Percentiles rank a stretch among this genome's conserved stretches.
Conservation (phyloP, 1,140 invertebrate species). For the Himalopsyche phryganea region DNA sequence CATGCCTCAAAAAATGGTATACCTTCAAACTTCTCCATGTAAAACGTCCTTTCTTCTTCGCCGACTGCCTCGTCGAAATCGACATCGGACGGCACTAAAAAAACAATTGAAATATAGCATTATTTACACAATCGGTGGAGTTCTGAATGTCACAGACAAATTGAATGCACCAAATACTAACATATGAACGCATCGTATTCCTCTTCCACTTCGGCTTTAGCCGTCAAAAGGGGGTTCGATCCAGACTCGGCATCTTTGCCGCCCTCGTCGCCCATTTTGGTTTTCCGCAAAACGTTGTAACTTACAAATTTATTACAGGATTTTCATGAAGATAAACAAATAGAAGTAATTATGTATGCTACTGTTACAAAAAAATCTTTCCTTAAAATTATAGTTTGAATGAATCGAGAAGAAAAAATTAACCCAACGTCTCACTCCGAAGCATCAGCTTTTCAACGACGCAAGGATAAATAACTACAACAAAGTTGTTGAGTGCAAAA, state of each 20-base stretch:
- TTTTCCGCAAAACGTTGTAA: neutral
- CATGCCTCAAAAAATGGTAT: neutral
- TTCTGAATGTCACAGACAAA: neutral
- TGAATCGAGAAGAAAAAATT: neutral
- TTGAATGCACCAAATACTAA: neutral
- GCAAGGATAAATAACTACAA: neutral
- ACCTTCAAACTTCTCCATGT: slow-evolving; percentile 35
- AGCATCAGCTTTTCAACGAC: neutral
- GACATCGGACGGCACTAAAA: slow-evolving; percentile 44
- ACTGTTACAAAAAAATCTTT: slow-evolving; percentile 4
- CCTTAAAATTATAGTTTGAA: slow-evolving; percentile 3
- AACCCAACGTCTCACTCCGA: neutral
- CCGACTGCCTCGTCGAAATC: slow-evolving; percentile 53
- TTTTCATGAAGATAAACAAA: neutral
- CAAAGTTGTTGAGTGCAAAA: too few species aligned
- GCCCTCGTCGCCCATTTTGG: slow-evolving; percentile 21
- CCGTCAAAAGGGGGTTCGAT: slow-evolving; percentile 3
- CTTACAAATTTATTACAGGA: neutral
- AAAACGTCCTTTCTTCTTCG: slow-evolving; percentile 51
- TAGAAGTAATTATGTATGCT: too few species aligned
- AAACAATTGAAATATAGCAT: slow-evolving; percentile 15
- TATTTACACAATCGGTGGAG: neutral
- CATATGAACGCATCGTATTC: neutral
- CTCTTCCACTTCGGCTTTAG: slow-evolving; percentile 8
- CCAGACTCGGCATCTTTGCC: slow-evolving; percentile 23